Base-by-base conservation (phyloP, 2,888 invertebrate genomes). In the Brachypalpus laphriformis region DNA sequence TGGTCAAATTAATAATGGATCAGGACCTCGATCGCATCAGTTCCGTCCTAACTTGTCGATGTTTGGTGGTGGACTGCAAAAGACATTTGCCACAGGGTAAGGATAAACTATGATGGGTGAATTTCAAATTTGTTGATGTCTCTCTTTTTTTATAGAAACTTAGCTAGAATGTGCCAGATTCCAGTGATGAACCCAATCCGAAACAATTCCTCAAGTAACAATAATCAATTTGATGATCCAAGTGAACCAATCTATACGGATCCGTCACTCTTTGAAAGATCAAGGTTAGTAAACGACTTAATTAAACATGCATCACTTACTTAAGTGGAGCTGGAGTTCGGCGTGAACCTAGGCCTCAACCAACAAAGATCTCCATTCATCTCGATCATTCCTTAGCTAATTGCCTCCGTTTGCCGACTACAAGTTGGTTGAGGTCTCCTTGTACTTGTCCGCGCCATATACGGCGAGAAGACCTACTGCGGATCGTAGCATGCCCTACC, bases 161-260 rank as follows among this genome's bases (percentile, higher is more conserved):
- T 92, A 88, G 91, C 92, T 34, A 90, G 92, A 86, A 92, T 92
- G 91, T 92, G 92, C 88, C 92, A 92, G 87, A 89, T 92, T 81
- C 92, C 92, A n/a, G 92, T 93, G 0, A 92, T 93, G 86, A 92
- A 92, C 86, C 92, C 92, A 18, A 90, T 93, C 76, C 92, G 93
- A 86, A 92, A 93, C 90, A 88, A 93, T 90, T 89, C 93, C 77
- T 93, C 90, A 80, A 93, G 93, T 14, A 89, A 87, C 63, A 89
- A 88, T 68, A 90, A 90, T 66, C 91, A 91, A 63, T 97, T 97
- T 89, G 97, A 96, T 90, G 97, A 98, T 91, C 97, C 97, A 40
- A 97, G 97, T 90, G 98, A 98, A 91, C 97, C 98, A 0, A 98
- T 98, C 88, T 98, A 98, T 92, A 97, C 97, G 0, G 97, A 98